Evolutionary conservation across 2,797 vertebrate genomes (phyloP).

Genomic region (Poeciliopsis paucimaculata): DNA sequence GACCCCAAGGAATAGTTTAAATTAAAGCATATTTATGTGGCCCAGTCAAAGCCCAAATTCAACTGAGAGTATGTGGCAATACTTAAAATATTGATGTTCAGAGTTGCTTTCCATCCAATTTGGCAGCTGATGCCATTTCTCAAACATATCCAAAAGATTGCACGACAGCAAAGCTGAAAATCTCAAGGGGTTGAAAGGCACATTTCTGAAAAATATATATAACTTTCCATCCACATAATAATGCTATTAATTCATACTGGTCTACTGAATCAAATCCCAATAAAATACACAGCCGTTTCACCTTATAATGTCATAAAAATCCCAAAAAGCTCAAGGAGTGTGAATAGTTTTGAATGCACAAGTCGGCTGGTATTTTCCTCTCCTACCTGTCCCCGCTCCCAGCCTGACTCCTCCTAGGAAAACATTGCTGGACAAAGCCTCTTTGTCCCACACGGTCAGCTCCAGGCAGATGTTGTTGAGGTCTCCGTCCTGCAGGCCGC

Average conservation of each 20-base stretch:
- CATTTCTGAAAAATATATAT: not conserved
- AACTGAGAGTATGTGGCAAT: not conserved
- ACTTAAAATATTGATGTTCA: not conserved
- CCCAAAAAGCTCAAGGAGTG: not conserved
- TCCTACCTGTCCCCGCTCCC: constrained; percentile 87
- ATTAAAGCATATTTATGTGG: not conserved
- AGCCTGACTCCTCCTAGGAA: constrained; percentile 95
- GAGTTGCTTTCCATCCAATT: not conserved
- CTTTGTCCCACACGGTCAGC: constrained; percentile 97
- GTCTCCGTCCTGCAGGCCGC: constrained; percentile 87
- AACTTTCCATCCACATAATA: not conserved
- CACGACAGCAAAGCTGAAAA: not conserved
- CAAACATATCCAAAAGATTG: not conserved
- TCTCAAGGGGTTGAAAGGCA: not conserved
- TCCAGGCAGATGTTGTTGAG: constrained; percentile 92
- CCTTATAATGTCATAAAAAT: not conserved
- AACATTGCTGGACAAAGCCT: constrained; percentile 93
- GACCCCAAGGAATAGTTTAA: not conserved
- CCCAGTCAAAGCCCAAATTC: not conserved
- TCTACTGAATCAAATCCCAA: not conserved
- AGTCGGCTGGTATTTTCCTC: not conserved
- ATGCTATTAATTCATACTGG: not conserved
- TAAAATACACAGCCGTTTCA: not conserved
- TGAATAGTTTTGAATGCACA: not conserved
- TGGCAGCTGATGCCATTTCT: not conserved